Base-by-base conservation (phyloP, 2,888 invertebrate genomes). In the Quadroppia sp. region DNA sequence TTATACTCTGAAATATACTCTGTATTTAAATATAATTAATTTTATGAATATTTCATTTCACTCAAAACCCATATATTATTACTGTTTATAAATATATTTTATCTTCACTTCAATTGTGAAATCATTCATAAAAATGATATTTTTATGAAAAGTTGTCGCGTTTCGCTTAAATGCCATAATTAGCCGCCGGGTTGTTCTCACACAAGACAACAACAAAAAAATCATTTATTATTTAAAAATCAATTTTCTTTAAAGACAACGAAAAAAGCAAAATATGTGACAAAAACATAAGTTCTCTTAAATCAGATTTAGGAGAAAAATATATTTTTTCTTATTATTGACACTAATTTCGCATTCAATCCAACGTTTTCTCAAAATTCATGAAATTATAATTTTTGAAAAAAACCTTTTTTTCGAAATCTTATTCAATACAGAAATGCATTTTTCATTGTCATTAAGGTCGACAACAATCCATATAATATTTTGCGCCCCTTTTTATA, bases 391-490 rank as follows among this genome's bases (percentile, higher is more conserved):
- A n/a, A n/a, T 45, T 45, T 45, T 11, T 2, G n/a, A 45, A 45
- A 11, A 45, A 36, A 36, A 36, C 9, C 36, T 36, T 9, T 36
- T 36, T 36, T 36, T 9, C 4, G 36, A 36, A 9, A 9, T 20
- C 25, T 53, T 23, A 23, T 53, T 53, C 25, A 25, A 25, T 53
- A 53, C 9, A 53, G 20, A 53, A 50, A 50, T 20, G 6, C 20
- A 50, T 25, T 13, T 32, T 32, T 61, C 61, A n/a, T 32, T 61
- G 61, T 61, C 32, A 61, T 61, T 61, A 61, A 61, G 61, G 61
- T 61, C 61, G 61, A 61, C 30, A 32, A 25, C 23, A 53, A 53
- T 20, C 9, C 20, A n/a, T 20, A 15, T 9, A 36, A 36, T 36
- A 36, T 45, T 36, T 36, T 36, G 45, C 45, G 45, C 6, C 45